These are phyloP conservation scores for Thera obeliscata DNA, from an alignment of 2,888 invertebrate genomes.

Conservation along the genomic window DNA sequence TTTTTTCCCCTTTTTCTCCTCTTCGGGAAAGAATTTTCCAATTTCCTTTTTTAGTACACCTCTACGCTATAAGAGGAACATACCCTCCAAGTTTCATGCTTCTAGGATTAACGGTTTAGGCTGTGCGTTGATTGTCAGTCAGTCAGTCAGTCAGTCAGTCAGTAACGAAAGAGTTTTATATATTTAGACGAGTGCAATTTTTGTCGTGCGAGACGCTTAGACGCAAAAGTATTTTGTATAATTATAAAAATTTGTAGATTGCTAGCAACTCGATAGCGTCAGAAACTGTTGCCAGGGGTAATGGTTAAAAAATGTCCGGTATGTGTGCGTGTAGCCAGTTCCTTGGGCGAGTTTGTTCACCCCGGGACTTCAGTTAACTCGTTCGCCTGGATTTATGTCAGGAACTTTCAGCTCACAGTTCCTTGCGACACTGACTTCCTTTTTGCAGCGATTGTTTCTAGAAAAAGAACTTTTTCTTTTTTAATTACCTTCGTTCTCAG, in stretches of 20 bases:
- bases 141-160: too few species aligned
- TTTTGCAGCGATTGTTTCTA: constrained; percentile 63
- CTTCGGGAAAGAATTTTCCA: too few species aligned
- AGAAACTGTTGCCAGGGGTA: constrained; percentile 8
- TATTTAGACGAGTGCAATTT: too few species aligned
- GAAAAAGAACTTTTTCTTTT: constrained; percentile 52
- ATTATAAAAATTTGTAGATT: background rate
- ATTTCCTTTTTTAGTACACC: too few species aligned
- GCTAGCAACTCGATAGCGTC: background rate
- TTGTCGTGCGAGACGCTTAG: too few species aligned
- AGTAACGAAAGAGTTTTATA: too few species aligned
- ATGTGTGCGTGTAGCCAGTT: constrained; percentile 54
- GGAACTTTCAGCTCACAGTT: constrained; percentile 67
- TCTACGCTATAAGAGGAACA: too few species aligned
- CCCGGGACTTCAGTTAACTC: constrained; percentile 71
- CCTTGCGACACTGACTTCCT: constrained; percentile 69
- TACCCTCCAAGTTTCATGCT: too few species aligned
- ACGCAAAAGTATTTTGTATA: background rate
- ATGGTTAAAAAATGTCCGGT: constrained; percentile 46
- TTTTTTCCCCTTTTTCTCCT: too few species aligned
- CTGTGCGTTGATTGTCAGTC: too few species aligned
- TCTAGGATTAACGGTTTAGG: too few species aligned
- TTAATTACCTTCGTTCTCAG: constrained; percentile 49
- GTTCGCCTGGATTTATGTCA: constrained; percentile 70
- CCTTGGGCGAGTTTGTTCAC: constrained; percentile 71